phyloP scores from a whole-genome alignment of 2,113 vertebrate species.

The Tinamus guttatus region DNA sequence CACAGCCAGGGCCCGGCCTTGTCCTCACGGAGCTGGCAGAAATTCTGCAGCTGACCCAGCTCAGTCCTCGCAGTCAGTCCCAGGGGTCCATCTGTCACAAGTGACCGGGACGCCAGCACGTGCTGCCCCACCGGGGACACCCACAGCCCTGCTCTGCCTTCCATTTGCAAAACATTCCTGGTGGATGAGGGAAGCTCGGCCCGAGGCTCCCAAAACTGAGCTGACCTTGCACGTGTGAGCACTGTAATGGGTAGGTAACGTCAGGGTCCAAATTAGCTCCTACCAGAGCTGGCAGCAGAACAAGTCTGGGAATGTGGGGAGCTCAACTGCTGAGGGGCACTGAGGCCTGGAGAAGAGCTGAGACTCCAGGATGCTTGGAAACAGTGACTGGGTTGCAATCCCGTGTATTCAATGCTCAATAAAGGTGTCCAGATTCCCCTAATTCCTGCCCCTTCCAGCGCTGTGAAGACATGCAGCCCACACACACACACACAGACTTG shows the following conservation, averaged over 20 bases:
- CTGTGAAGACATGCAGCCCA: background rate
- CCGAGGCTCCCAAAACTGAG: background rate
- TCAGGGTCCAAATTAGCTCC: background rate
- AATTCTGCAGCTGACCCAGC: background rate
- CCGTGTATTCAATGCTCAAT: background rate
- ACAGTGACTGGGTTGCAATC: background rate
- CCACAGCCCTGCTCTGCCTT: background rate
- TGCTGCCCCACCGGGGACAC: fast-evolving
- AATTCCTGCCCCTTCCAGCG: background rate
- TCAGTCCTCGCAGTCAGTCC: background rate
- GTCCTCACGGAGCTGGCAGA: background rate
- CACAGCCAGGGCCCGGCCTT: background rate
- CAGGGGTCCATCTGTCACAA: background rate
- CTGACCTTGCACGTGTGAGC: background rate
- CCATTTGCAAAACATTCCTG: background rate
- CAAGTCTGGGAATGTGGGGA: background rate
- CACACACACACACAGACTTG: background rate
- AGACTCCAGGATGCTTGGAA: background rate
- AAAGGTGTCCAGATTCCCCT: background rate
- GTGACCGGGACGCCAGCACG: fast-evolving
- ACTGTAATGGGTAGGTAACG: background rate
- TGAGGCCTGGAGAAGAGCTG: background rate
- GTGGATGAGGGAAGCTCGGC: background rate
- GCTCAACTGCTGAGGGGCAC: background rate
- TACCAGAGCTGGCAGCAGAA: background rate